phyloP scores from a whole-genome alignment of 2,113 vertebrate species.

The Eubucco bourcierii region DNA sequence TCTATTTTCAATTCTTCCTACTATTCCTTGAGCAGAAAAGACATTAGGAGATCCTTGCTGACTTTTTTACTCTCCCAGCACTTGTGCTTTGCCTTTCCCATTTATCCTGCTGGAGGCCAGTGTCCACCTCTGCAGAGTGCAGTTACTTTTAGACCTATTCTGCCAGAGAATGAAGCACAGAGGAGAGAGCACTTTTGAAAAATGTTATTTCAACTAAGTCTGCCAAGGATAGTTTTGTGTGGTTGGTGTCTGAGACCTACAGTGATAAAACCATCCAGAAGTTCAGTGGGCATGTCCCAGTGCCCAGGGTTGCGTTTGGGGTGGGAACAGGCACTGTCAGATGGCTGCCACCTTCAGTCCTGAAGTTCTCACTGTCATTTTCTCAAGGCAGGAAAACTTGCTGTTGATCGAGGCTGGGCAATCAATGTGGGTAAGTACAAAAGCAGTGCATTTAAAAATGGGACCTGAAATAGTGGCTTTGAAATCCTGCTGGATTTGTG shows the following conservation, averaged over 20 bases:
- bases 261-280: neutral
- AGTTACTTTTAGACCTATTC: neutral
- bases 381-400: slow-evolving; percentile 92
- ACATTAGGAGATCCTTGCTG: neutral
- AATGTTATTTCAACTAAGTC: neutral
- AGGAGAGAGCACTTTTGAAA: neutral
- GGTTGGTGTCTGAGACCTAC: neutral
- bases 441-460: neutral
- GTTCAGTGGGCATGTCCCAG: fast-evolving
- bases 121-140: neutral
- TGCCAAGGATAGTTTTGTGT: neutral
- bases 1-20: neutral
- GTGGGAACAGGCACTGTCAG: neutral
- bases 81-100: neutral
- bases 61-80: neutral
- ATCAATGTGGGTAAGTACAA: slow-evolving; percentile 91
- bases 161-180: neutral
- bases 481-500: neutral
- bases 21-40: neutral
- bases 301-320: neutral
- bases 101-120: neutral
- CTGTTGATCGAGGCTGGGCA: slow-evolving; percentile 94
- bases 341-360: neutral
- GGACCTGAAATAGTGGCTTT: neutral
- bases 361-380: neutral